Evolutionary conservation across 2,888 invertebrate genomes (phyloP).

Genomic region (Meiosimyza decipiens): DNA sequence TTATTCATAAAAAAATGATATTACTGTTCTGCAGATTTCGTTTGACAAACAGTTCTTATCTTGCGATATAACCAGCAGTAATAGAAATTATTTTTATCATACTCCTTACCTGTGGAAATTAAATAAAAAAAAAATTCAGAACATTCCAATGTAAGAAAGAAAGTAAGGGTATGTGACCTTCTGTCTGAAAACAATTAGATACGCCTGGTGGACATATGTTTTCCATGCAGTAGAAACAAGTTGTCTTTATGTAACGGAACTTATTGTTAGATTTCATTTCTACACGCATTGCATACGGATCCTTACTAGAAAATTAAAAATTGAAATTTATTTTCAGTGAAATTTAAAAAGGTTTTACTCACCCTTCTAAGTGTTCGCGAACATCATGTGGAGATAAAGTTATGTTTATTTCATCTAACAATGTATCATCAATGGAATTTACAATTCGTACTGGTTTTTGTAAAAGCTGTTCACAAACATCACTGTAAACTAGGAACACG

Average conservation of each 20-base stretch:
- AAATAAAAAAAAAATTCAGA: constrained; percentile 15
- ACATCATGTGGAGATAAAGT: constrained; percentile 58
- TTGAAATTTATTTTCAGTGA: neutral
- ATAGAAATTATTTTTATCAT: constrained; percentile 57
- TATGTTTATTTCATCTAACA: constrained; percentile 60
- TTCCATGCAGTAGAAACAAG: constrained; percentile 61
- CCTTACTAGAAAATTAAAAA: constrained; percentile 50
- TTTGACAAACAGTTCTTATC: constrained; percentile 50
- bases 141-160: too few relatives aligned
- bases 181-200: constrained; percentile 54
- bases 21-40: neutral
- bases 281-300: constrained; percentile 61
- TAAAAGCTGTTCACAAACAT: constrained; percentile 60
- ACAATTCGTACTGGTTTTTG: constrained; percentile 51
- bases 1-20: neutral
- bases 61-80: constrained; percentile 62
- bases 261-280: constrained; percentile 58
- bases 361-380: constrained; percentile 58
- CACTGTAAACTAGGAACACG: constrained; percentile 52
- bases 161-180: constrained; percentile 48
- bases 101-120: constrained; percentile 54
- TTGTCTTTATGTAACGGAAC: constrained; percentile 56
- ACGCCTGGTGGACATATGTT: constrained; percentile 62
- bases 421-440: constrained; percentile 54
- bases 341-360: constrained; percentile 8